phyloP scores from a whole-genome alignment of 2,797 vertebrate genomes.

The Enteromius trimaculatus region DNA sequence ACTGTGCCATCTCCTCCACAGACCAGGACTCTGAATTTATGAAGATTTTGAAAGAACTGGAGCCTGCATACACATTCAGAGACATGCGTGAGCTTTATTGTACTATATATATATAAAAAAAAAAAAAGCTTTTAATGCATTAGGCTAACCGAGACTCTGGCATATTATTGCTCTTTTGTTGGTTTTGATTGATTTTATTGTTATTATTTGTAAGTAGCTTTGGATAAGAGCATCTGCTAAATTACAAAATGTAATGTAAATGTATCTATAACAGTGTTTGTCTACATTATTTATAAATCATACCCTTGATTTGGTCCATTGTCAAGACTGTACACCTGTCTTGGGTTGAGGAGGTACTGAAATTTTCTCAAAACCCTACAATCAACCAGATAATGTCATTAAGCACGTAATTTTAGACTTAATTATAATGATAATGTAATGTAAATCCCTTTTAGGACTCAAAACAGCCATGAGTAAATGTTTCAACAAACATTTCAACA shows the following conservation, averaged over 20 bases:
- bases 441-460: background rate
- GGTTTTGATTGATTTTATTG: too few species aligned
- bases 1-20: conserved; percentile 93
- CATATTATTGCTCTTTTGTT: too few species aligned
- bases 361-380: conserved; percentile 89
- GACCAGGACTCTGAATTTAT: conserved; percentile 83
- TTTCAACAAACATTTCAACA: background rate
- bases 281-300: background rate
- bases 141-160: too few species aligned
- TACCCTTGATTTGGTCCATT: conserved; percentile 87
- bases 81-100: background rate
- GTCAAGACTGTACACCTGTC: conserved; percentile 87
- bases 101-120: background rate
- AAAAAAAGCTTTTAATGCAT: too few species aligned
- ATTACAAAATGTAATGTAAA: too few species aligned
- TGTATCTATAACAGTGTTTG: background rate
- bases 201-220: too few species aligned
- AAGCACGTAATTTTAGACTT: background rate
- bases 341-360: conserved; percentile 89
- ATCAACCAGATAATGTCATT: conserved; percentile 28
- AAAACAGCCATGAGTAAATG: background rate
- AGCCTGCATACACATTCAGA: conserved; percentile 72
- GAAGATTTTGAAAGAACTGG: conserved; percentile 85
- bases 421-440: background rate
- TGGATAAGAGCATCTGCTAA: too few species aligned